phyloP scores from a whole-genome alignment of 1,140 invertebrate genomes.

The Zaprionus tsacasi region DNA sequence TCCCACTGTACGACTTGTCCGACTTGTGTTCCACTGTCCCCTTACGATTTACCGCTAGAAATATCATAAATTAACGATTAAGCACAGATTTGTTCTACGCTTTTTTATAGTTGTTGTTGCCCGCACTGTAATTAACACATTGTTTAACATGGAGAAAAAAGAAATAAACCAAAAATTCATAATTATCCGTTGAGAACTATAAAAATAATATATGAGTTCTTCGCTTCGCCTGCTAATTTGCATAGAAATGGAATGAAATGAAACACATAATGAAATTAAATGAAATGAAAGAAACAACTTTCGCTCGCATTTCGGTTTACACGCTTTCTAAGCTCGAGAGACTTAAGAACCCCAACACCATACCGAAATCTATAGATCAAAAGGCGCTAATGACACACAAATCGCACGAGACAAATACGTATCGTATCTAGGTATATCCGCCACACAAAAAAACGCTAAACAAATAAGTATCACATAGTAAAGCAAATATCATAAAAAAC shows the following conservation, averaged over 20 bases:
- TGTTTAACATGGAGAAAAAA: slow-evolving; percentile 50
- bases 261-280: slow-evolving; percentile 29
- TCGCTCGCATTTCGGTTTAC: slow-evolving; percentile 70
- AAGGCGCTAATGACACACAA: slow-evolving; percentile 55
- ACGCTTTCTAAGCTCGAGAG: slow-evolving; percentile 70
- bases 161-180: slow-evolving; percentile 9
- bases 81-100: slow-evolving; percentile 76
- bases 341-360: slow-evolving; percentile 39
- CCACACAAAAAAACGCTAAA: neutral
- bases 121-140: slow-evolving; percentile 71
- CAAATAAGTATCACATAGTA: slow-evolving; percentile 6
- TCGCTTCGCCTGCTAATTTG: slow-evolving; percentile 56
- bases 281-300: slow-evolving; percentile 55
- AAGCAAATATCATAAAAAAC: slow-evolving; percentile 30
- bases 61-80: slow-evolving; percentile 81
- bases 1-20: slow-evolving; percentile 48
- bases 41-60: slow-evolving; percentile 63
- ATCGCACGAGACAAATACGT: slow-evolving; percentile 9
- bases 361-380: slow-evolving; percentile 48
- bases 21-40: slow-evolving; percentile 8
- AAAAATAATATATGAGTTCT: slow-evolving; percentile 35
- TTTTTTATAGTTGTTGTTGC: slow-evolving; percentile 24
- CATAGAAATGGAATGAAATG: slow-evolving; percentile 66
- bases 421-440: neutral
- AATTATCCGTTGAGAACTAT: slow-evolving; percentile 19